Conservation (phyloP, 2,888 invertebrate species). For the Anoplius nigerrimus region DNA sequence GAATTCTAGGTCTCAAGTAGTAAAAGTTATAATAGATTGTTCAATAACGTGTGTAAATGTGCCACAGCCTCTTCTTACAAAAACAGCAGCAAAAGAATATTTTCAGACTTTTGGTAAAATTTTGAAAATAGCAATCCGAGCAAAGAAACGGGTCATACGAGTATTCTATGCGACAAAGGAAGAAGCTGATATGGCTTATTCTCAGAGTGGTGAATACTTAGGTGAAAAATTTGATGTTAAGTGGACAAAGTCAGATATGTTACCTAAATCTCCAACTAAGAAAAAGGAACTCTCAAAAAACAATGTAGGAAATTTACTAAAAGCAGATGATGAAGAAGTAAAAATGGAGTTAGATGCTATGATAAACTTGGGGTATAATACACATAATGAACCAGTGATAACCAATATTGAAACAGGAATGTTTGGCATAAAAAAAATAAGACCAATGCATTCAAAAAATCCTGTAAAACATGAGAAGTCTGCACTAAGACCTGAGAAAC, state of each 20-base stretch:
- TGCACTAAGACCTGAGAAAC: constrained; percentile 38
- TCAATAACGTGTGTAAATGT: constrained; percentile 78
- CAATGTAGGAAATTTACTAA: constrained; percentile 48
- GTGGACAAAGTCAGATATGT: constrained; percentile 77
- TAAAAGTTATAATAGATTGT: constrained; percentile 51
- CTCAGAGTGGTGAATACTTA: constrained; percentile 80
- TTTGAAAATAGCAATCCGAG: constrained; percentile 80
- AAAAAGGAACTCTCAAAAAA: constrained; percentile 56
- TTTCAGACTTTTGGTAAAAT: constrained; percentile 85
- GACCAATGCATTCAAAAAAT: constrained; percentile 15
- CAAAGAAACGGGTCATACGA: constrained; percentile 81
- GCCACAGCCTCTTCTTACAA: constrained; percentile 81
- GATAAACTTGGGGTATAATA: constrained; percentile 74
- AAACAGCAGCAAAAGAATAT: constrained; percentile 80
- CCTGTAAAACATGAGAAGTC: constrained; percentile 7
- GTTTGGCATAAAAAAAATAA: neutral
- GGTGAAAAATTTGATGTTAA: constrained; percentile 80
- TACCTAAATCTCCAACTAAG: constrained; percentile 55
- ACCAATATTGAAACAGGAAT: neutral
- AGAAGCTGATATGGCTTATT: constrained; percentile 78
- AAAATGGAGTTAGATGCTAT: constrained; percentile 84
- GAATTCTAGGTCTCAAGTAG: constrained; percentile 48
- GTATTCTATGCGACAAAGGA: constrained; percentile 82
- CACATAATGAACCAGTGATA: constrained; percentile 45
- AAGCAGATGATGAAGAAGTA: constrained; percentile 79